These are phyloP conservation scores for Lutjanus erythropterus DNA, from an alignment of 2,113 vertebrate species.

Conservation along the genomic window DNA sequence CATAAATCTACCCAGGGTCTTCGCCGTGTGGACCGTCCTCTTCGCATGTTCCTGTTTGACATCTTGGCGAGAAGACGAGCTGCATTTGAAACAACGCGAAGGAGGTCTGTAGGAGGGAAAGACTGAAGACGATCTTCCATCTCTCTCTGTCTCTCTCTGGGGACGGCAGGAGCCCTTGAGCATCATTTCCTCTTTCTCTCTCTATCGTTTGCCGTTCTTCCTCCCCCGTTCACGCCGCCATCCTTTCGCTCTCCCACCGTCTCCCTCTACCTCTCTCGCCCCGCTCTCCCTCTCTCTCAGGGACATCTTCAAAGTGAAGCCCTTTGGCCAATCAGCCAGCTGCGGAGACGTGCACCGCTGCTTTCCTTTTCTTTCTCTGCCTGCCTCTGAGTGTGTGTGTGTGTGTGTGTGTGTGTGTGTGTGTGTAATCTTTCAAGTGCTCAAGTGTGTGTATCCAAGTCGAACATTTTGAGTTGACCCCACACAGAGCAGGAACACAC, in stretches of 20 bases:
- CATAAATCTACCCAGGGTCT: background rate
- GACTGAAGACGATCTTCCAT: background rate
- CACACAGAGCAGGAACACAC: slow-evolving; percentile 8
- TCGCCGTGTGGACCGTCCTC: background rate
- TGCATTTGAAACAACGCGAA: slow-evolving; percentile 25
- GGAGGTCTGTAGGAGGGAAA: slow-evolving; percentile 8
- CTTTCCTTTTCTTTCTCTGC: slow-evolving; percentile 41
- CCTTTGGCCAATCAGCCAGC: slow-evolving; percentile 74
- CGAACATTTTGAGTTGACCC: slow-evolving; percentile 66
- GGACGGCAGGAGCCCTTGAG: slow-evolving; percentile 51
- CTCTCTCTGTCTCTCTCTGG: slow-evolving; percentile 43
- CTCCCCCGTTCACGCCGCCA: slow-evolving; percentile 34
- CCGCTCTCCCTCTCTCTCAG: slow-evolving; percentile 45
- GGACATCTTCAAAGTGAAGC: slow-evolving; percentile 78
- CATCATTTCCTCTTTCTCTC: slow-evolving; percentile 30
- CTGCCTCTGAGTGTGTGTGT: background rate
- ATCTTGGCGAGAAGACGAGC: background rate
- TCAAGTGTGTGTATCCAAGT: slow-evolving; percentile 47
- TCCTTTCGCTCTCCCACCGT: slow-evolving; percentile 24
- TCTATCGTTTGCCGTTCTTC: slow-evolving; percentile 20
- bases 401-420: slow-evolving; percentile 7
- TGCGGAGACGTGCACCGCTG: slow-evolving; percentile 59
- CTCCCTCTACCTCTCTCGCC: slow-evolving; percentile 10
- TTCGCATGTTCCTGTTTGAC: background rate
- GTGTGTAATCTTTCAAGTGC: slow-evolving; percentile 47